A percentile compares a stretch with the other conserved stretches of the same genome.
These are phyloP conservation scores for Tenthredo scrophulariae DNA, from an alignment of 2,888 invertebrate species.

Conservation along the genomic window DNA sequence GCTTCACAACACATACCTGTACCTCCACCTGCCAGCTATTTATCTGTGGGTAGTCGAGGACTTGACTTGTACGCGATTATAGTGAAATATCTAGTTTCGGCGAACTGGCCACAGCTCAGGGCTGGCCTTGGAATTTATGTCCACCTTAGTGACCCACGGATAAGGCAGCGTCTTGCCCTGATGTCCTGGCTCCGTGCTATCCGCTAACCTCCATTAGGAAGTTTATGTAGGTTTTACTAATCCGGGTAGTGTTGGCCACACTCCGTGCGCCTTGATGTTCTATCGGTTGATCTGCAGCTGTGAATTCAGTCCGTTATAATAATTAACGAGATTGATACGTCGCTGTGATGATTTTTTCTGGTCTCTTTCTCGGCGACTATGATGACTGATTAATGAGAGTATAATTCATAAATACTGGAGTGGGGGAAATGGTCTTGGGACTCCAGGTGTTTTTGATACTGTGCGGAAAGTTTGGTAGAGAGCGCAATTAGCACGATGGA, in stretches of 20 bases:
- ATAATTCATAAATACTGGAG: not conserved
- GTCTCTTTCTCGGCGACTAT: not conserved
- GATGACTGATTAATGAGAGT: not conserved
- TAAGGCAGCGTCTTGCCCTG: constrained; percentile 22
- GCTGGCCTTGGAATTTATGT: constrained; percentile 17
- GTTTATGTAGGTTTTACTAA: constrained; percentile 26
- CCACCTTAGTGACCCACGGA: constrained; percentile 31
- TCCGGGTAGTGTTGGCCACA: not conserved
- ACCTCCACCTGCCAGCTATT: constrained; percentile 2
- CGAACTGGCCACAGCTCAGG: not conserved
- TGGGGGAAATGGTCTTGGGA: not conserved
- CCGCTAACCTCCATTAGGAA: constrained; percentile 42
- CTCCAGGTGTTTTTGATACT: constrained; percentile 17
- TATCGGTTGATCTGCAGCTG: constrained; percentile 5
- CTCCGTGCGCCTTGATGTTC: not conserved
- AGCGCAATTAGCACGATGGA: constrained; percentile 63
- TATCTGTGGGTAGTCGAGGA: constrained; percentile 35
- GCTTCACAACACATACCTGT: not conserved
- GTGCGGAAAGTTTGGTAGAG: constrained; percentile 25
- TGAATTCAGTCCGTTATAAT: not conserved
- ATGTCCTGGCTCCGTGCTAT: constrained; percentile 32
- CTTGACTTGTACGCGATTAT: constrained; percentile 31
- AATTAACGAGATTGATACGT: constrained; percentile 19
- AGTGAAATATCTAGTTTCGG: constrained; percentile 43
- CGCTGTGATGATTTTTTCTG: not conserved